A percentile compares a stretch with the other conserved stretches of the same genome.
These are phyloP conservation scores for Molorchus minor DNA, from an alignment of 2,888 invertebrate species.

Conservation along the genomic window DNA sequence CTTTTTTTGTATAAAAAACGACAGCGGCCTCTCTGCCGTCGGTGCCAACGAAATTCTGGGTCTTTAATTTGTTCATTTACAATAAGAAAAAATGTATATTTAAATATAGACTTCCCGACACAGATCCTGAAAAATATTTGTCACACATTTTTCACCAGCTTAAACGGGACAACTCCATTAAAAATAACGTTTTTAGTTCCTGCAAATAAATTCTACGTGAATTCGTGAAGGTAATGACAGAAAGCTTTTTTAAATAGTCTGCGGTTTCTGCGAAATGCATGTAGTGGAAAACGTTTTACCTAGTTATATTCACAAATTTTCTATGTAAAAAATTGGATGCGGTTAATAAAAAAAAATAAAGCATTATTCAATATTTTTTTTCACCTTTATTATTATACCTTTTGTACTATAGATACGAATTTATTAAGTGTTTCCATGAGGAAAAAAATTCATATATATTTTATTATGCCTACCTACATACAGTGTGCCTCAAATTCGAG, in stretches of 20 bases:
- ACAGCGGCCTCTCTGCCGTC: neutral
- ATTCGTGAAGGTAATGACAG: neutral
- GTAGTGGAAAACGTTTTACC: neutral
- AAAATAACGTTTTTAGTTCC: constrained; percentile 6
- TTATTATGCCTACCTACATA: too few species aligned
- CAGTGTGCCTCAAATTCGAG: too few species aligned
- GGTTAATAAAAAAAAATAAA: too few species aligned
- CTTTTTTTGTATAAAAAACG: too few species aligned
- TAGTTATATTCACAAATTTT: too few species aligned
- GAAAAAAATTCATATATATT: too few species aligned
- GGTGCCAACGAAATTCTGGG: neutral
- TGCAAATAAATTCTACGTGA: neutral
- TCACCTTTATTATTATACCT: too few species aligned
- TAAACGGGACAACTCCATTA: neutral
- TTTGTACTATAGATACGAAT: too few species aligned
- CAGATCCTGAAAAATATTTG: constrained; percentile 8
- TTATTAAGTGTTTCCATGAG: too few species aligned
- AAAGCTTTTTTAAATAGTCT: neutral
- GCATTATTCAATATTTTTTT: too few species aligned
- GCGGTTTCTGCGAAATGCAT: neutral
- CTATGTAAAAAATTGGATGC: too few species aligned
- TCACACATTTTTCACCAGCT: neutral
- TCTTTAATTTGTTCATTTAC: constrained; percentile 4
- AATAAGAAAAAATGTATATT: constrained; percentile 18
- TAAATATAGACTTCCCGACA: constrained; percentile 22